Evolutionary conservation across 2,888 invertebrate genomes (phyloP).

Genomic region (Diaphora mendica): DNA sequence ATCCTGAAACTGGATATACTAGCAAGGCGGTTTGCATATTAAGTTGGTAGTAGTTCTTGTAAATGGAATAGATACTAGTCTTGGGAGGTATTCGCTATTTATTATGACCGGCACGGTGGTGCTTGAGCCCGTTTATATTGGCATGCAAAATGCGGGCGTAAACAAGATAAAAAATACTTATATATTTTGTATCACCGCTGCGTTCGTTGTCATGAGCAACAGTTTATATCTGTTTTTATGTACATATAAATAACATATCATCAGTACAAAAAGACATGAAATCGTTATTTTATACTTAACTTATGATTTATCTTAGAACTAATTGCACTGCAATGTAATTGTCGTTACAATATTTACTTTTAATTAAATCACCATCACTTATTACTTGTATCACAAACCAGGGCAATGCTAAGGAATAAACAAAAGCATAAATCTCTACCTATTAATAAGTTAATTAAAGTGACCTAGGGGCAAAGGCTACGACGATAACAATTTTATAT

Average conservation of each 20-base stretch:
- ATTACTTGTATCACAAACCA: constrained; percentile 30
- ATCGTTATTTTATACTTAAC: constrained; percentile 2
- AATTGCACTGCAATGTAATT: constrained; percentile 6
- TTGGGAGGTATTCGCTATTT: constrained; percentile 23
- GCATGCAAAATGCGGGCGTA: constrained; percentile 33
- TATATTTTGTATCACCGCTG: constrained; percentile 12
- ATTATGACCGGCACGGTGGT: constrained; percentile 9
- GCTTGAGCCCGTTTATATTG: constrained; percentile 18
- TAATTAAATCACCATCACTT: constrained; percentile 28
- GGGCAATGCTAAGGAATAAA: constrained; percentile 23
- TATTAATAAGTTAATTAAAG: constrained; percentile 17
- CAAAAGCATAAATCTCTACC: constrained; percentile 30
- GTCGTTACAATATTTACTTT: constrained; percentile 31
- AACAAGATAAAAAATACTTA: constrained; percentile 27
- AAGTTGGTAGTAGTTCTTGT: constrained; percentile 28
- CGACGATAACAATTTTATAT: constrained; percentile 30
- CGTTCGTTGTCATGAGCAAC: neutral
- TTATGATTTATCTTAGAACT: constrained; percentile 22
- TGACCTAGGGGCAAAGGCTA: constrained; percentile 43
- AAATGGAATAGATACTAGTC: constrained; percentile 27
- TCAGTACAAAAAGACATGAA: constrained; percentile 8
- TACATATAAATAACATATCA: neutral
- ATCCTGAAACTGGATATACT: constrained; percentile 51
- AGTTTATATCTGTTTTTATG: constrained; percentile 11
- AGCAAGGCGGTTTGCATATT: constrained; percentile 39